A percentile compares a stretch with the other conserved stretches of the same genome.
These are phyloP conservation scores for Shinisaurus crocodilurus DNA, from an alignment of 2,113 vertebrate genomes.

Conservation along the genomic window DNA sequence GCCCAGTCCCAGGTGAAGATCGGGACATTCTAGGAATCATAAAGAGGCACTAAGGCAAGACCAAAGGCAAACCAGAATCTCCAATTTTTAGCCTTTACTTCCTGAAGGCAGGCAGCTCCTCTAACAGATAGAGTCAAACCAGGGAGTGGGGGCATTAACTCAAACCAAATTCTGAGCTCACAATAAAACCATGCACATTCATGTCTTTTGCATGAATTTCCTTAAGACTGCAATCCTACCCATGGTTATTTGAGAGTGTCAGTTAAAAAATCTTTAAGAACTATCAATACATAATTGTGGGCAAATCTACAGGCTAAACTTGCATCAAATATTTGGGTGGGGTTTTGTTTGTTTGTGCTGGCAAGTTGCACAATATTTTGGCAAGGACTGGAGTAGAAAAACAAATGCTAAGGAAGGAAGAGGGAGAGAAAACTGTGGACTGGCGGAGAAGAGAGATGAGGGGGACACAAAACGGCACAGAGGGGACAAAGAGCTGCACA, in stretches of 20 bases:
- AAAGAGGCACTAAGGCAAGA: neutral
- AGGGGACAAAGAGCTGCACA: neutral
- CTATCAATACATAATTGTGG: neutral
- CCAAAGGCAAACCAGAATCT: neutral
- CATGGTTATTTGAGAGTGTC: neutral
- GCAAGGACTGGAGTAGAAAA: neutral
- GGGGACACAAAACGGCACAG: neutral
- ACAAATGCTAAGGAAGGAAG: neutral
- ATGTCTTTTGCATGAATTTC: neutral
- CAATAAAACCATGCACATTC: neutral
- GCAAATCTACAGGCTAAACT: neutral
- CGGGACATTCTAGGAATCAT: neutral
- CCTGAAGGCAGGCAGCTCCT: neutral
- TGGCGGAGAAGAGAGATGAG: neutral
- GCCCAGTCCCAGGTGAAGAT: conserved; percentile 19
- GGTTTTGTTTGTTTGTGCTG: neutral
- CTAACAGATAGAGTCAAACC: neutral
- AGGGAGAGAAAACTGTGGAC: neutral
- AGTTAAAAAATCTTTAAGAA: neutral
- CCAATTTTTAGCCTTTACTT: neutral
- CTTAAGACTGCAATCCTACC: neutral
- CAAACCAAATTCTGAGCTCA: neutral
- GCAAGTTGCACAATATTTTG: neutral
- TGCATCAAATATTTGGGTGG: neutral
- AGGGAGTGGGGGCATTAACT: neutral